A percentile compares a stretch with the other conserved stretches of the same genome.
Conservation (phyloP, 2,888 invertebrate species). For the Sinelater perroti region DNA sequence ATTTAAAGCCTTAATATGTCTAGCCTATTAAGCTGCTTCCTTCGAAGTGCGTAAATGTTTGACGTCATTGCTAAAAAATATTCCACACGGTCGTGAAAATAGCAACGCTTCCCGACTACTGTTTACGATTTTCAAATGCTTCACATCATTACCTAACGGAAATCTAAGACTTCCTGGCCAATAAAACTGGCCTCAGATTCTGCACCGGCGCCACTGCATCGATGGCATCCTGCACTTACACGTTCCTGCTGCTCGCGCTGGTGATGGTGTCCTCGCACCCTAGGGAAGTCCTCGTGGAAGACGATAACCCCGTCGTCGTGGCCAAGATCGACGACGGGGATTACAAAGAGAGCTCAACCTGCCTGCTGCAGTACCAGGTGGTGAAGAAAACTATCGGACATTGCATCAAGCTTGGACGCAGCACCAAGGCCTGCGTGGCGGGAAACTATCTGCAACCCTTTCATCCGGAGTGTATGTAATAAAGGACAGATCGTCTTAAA, state of each 20-base stretch:
- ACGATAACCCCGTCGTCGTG: conserved; percentile 46
- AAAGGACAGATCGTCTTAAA: conserved; percentile 1
- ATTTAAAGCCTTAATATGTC: no score
- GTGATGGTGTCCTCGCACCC: conserved; percentile 19
- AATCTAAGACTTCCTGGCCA: conserved; percentile 8
- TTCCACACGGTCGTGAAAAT: no score
- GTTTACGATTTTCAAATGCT: no score
- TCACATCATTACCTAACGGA: conserved; percentile 11
- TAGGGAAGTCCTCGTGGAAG: conserved; percentile 47
- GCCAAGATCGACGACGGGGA: conserved; percentile 38
- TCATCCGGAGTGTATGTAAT: conserved; percentile 60
- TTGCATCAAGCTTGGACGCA: conserved; percentile 58
- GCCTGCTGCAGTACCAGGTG: conserved; percentile 51
- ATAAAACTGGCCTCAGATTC: conserved; percentile 1
- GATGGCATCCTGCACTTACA: conserved; percentile 19
- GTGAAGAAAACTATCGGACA: conserved; percentile 58
- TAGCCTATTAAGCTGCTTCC: no score
- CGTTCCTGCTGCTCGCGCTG: conserved; percentile 14
- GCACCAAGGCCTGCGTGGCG: conserved; percentile 58
- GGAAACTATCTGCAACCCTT: conserved; percentile 60
- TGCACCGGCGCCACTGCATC: conserved; percentile 19
- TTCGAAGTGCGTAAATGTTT: no score
- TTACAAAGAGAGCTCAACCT: conserved; percentile 32
- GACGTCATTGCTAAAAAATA: no score
- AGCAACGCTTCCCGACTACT: no score